Percentiles rank a stretch among this genome's conserved stretches.
Conservation (phyloP, 2,113 vertebrate genomes). For the Corythaixoides concolor region DNA sequence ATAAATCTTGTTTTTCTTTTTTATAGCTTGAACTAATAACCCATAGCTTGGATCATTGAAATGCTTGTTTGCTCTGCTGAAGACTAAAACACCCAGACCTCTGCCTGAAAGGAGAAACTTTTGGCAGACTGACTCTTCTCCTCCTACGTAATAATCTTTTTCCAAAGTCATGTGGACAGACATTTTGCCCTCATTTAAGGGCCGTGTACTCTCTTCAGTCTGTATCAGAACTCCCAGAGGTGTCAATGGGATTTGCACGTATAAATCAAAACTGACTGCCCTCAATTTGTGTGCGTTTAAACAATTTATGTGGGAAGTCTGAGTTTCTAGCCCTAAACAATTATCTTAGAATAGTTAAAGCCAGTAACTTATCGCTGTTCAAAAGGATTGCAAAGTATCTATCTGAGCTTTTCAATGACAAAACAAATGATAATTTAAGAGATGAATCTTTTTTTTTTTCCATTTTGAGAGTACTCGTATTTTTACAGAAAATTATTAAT, state of each 20-base stretch:
- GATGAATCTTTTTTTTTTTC: neutral
- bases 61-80: constrained; percentile 31
- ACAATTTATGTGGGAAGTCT: constrained; percentile 1
- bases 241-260: constrained; percentile 7
- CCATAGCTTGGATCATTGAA: neutral
- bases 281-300: neutral
- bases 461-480: neutral
- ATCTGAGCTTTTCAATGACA: neutral
- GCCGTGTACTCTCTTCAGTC: neutral
- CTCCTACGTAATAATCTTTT: constrained; percentile 34
- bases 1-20: constrained; percentile 26
- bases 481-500: neutral
- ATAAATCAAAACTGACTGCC: constrained; percentile 35
- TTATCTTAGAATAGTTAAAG: neutral
- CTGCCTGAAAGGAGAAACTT: constrained; percentile 51
- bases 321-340: neutral
- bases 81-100: constrained; percentile 10
- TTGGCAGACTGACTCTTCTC: constrained; percentile 29
- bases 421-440: neutral
- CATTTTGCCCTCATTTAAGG: constrained; percentile 38
- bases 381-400: neutral
- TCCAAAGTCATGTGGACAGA: constrained; percentile 32
- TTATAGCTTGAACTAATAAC: constrained; percentile 54
- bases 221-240: constrained; percentile 53
- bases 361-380: neutral